phyloP scores from a whole-genome alignment of 2,113 vertebrate species.

The Pelusios castaneus region DNA sequence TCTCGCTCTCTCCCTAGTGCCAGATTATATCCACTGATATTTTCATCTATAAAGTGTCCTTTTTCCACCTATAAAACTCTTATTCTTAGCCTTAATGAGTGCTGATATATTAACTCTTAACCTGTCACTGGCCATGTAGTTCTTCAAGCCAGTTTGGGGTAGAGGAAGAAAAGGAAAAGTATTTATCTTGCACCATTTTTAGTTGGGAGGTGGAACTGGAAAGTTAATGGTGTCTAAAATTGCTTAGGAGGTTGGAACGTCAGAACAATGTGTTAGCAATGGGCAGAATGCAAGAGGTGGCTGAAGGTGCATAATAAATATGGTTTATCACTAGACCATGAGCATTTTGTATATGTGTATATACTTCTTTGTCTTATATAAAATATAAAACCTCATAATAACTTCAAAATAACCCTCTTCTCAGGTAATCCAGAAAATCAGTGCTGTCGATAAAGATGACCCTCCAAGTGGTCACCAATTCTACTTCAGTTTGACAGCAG shows the following conservation, averaged over 20 bases:
- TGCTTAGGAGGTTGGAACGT: background rate
- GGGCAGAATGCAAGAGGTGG: background rate
- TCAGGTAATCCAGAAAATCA: slow-evolving; percentile 96
- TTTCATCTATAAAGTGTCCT: rapidly evolving
- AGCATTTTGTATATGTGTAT: background rate
- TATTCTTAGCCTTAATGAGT: background rate
- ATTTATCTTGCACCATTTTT: background rate
- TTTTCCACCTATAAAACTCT: background rate
- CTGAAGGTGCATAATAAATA: background rate
- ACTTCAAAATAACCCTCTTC: background rate
- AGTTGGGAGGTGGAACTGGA: background rate
- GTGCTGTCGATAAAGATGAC: slow-evolving; percentile 93
- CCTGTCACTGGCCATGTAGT: background rate
- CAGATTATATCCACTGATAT: background rate
- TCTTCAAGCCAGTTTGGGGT: background rate
- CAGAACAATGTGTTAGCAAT: background rate
- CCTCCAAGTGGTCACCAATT: slow-evolving; percentile 92
- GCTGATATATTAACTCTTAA: background rate
- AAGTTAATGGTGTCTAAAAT: background rate
- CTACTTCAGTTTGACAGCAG: slow-evolving; percentile 87
- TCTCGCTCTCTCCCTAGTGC: background rate
- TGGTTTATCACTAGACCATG: background rate
- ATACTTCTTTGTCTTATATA: background rate
- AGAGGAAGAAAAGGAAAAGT: background rate
- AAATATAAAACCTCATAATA: background rate